Evolutionary conservation across 2,113 vertebrate species (phyloP).

Genomic region (Rattus rattus): DNA sequence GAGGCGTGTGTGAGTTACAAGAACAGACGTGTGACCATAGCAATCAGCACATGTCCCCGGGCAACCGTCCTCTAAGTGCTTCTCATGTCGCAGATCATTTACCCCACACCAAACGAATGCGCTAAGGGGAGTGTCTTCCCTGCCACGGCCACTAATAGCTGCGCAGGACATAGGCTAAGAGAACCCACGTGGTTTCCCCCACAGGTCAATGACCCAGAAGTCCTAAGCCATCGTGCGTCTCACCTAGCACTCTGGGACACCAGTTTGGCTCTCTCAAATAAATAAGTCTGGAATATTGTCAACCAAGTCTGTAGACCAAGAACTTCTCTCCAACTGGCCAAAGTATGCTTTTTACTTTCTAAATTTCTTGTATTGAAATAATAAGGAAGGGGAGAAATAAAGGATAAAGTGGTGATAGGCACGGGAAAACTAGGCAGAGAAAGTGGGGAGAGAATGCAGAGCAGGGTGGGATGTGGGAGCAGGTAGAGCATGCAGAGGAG

Average conservation of each 20-base stretch:
- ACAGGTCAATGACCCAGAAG: conserved; percentile 4
- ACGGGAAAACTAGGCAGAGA: neutral
- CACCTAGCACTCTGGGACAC: neutral
- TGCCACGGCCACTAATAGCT: neutral
- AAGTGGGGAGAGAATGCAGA: neutral
- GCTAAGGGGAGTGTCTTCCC: neutral
- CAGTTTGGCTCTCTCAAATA: neutral
- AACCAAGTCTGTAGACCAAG: neutral
- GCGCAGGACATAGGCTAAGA: neutral
- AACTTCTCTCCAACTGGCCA: neutral
- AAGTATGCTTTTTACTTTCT: conserved; percentile 7
- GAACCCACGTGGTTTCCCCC: neutral
- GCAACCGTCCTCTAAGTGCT: neutral
- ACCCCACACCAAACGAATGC: neutral
- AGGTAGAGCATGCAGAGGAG: neutral
- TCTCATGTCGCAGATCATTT: neutral
- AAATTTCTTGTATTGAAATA: conserved; percentile 31
- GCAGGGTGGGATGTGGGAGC: neutral
- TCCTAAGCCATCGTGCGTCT: neutral
- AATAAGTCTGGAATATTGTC: neutral
- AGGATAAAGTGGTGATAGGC: neutral
- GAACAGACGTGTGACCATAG: neutral
- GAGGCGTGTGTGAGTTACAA: neutral
- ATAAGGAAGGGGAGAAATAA: neutral
- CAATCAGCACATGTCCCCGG: neutral